Base-by-base conservation (phyloP, 2,888 invertebrate genomes). In the Drosophila anceps region DNA sequence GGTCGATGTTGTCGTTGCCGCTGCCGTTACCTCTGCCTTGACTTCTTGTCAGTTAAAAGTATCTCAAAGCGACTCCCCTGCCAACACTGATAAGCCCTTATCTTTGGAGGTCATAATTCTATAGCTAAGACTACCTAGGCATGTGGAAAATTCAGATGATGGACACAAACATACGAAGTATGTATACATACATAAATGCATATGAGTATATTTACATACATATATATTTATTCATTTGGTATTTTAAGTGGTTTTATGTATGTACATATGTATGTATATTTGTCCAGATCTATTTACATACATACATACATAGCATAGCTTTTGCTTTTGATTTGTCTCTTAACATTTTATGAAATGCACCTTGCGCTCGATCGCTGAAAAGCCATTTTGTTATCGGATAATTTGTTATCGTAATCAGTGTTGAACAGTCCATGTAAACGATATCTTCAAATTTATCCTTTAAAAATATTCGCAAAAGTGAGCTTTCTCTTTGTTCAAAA, bases 101-200 rank as follows among this genome's bases (percentile, higher is more conserved):
- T 82, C 82, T 78, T 73, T 73, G 37, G 70, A 69, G 73, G 73
- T 73, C 73, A 75, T 82, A 82, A 78, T 73, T 76, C 77, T 70
- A 66, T 68, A 59, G 58, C 65, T 54, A 66, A 73, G 63, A 50
- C 66, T 50, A 39, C 43, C 44, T 10, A 57, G 29, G 43, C 61
- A 50, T 64, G 46, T 75, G 61, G 41, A 61, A 60, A 58, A 13
- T 31, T 48, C 43, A 69, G 20, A 54, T 54, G 29, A 37, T n/a
- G 27, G n/a, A 20, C 10, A 8, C 31, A 31, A 12, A 10, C 43
- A 43, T 59, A 33, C 13, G n/a, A 37, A 53, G 24, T 27, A 27
- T 44, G 5, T 46, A 50, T 41, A 18, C 15, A 12, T 20, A 27
- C n/a, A 64, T 12, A 27, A 54, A 10, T 50, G 39, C 20, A 8